Evolutionary conservation across 2,888 invertebrate genomes (phyloP).

Genomic region (Cephus rjabovi): DNA sequence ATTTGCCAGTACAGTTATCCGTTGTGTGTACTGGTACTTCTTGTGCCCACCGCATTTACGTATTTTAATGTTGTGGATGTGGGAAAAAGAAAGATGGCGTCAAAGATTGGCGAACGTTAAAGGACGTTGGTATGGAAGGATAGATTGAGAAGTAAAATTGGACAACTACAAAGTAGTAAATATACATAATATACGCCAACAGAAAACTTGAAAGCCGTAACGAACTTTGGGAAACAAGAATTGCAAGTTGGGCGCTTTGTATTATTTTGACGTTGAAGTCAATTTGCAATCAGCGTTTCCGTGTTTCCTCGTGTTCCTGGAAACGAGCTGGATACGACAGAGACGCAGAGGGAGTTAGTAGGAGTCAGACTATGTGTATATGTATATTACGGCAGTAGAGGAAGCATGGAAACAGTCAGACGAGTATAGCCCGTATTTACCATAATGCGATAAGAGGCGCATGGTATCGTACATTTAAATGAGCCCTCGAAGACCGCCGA

Average conservation of each 20-base stretch:
- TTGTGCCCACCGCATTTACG: no score
- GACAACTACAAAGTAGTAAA: neutral
- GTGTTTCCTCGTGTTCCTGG: slow-evolving; percentile 19
- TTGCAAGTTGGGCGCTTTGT: slow-evolving; percentile 7
- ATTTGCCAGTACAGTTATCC: neutral
- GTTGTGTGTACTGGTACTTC: neutral
- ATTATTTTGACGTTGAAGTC: slow-evolving; percentile 52
- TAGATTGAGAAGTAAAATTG: neutral
- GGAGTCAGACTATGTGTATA: neutral
- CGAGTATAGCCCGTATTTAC: slow-evolving; percentile 49
- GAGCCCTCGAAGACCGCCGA: slow-evolving; percentile 29
- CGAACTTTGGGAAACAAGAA: slow-evolving; percentile 32
- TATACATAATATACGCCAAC: neutral
- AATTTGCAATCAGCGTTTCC: slow-evolving; percentile 58
- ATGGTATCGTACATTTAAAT: slow-evolving; percentile 58
- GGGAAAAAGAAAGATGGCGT: neutral
- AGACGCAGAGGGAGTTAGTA: neutral
- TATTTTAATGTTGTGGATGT: neutral
- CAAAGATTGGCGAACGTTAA: neutral
- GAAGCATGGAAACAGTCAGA: neutral
- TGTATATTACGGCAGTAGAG: neutral
- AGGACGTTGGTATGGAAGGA: neutral
- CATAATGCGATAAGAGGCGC: slow-evolving; percentile 60
- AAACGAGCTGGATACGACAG: neutral
- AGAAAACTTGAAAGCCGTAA: slow-evolving; percentile 26